Base-by-base conservation (phyloP, 2,797 vertebrate genomes). In the Centropyge bicolor region DNA sequence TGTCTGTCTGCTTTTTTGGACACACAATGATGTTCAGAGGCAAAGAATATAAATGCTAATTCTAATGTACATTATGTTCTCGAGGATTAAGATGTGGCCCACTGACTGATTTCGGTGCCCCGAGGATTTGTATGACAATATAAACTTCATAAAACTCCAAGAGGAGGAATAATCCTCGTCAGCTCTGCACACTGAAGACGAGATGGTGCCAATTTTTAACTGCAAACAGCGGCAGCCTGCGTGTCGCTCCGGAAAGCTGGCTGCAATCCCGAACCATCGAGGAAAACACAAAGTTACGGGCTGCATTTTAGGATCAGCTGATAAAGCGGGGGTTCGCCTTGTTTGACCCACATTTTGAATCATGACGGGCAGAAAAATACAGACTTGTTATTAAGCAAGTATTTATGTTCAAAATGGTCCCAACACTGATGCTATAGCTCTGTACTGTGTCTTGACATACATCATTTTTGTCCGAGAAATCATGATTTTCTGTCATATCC, bases 21-120 rank as follows among this genome's bases (percentile, higher is more conserved):
- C 85, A 69, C 84, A 69, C 85, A 68, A 74, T 77, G 79, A 84
- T 57, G 80, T 81, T 87, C 63, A 77, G 54, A 74, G 73, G 54
- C 64, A 71, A 20, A 70, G 62, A 86, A 89, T 85, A 86, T 83
- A 82, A 89, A 93, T 88, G 86, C 82, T 90, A 88, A 93, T 93
- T 90, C 82, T 76, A 80, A 86, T 74, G 79, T 88, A 85, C 74
- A 79, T 78, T 86, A 82, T 89, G 78, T 90, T 92, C 46, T 57
- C 16, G 16, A 70, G 90, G 91, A 93, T 94, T 93, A 93, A 84
- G 73, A 89, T 60, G 82, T 70, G 66, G 77, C 72, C 87, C 63
- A 59, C 80, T 67, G 86, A 87, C 83, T 84, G 81, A 80, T 84
- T 79, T 52, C 10, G 49, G 56, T 70, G 80, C 80, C 78, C 82